phyloP scores from a whole-genome alignment of 2,797 vertebrate genomes.

The Columba guinea region DNA sequence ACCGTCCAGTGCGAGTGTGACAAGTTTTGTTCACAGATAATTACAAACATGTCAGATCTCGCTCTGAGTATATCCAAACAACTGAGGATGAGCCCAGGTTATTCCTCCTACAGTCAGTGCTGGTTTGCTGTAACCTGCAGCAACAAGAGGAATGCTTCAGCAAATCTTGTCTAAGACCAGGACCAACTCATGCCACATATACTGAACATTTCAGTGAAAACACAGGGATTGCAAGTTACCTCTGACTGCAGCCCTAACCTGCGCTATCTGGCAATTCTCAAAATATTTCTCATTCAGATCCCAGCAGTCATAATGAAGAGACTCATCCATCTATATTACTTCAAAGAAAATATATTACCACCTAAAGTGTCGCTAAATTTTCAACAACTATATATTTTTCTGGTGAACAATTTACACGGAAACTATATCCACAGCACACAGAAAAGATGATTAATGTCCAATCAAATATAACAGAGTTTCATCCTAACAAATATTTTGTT shows the following conservation, averaged over 20 bases:
- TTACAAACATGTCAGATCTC: neutral
- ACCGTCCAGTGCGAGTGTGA: rapidly evolving
- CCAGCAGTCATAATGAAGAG: constrained; percentile 14
- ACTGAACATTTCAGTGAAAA: constrained; percentile 1
- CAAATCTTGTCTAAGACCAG: neutral
- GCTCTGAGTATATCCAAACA: neutral
- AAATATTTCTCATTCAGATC: constrained; percentile 20
- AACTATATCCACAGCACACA: neutral
- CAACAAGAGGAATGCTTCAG: neutral
- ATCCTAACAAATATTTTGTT: constrained; percentile 24
- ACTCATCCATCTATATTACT: constrained; percentile 48
- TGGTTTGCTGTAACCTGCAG: neutral
- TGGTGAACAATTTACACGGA: constrained; percentile 1
- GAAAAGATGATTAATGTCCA: constrained; percentile 26
- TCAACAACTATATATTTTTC: constrained; percentile 23
- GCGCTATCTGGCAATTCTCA: neutral
- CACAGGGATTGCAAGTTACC: neutral
- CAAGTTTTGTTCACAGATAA: neutral
- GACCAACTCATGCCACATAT: neutral
- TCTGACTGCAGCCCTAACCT: neutral
- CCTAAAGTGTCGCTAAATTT: constrained; percentile 50
- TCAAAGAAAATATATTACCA: constrained; percentile 31
- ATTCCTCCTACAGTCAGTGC: neutral
- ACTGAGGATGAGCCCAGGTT: neutral
- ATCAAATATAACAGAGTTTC: constrained; percentile 38